These are phyloP conservation scores for Macroglossus sobrinus DNA, from an alignment of 2,113 vertebrate genomes.

Conservation along the genomic window DNA sequence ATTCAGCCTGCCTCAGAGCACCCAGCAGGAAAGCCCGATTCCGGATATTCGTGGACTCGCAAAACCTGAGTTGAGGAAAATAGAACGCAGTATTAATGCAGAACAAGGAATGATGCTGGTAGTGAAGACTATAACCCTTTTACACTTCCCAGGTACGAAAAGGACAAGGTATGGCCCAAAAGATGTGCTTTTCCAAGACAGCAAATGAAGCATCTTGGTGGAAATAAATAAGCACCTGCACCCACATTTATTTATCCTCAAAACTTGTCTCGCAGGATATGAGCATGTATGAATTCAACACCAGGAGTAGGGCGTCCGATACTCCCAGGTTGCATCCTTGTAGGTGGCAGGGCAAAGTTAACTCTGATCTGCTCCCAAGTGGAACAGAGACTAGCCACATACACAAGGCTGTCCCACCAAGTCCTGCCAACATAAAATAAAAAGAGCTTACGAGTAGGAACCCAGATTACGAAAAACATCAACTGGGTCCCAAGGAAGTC, in stretches of 20 bases:
- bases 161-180: slow-evolving; percentile 13
- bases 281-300: neutral
- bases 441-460: neutral
- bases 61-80: slow-evolving; percentile 63
- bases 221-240: neutral
- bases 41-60: slow-evolving; percentile 4
- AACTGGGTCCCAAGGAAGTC: neutral
- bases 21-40: slow-evolving; percentile 43
- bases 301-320: neutral
- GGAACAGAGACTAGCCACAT: neutral
- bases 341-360: slow-evolving; percentile 1
- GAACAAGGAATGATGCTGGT: neutral
- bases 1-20: slow-evolving; percentile 38
- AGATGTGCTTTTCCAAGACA: neutral
- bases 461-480: neutral
- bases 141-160: neutral
- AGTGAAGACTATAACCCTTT: neutral
- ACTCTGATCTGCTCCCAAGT: neutral
- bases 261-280: neutral
- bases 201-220: neutral
- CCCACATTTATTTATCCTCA: neutral
- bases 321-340: neutral
- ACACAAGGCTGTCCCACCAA: neutral
- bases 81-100: slow-evolving; percentile 33
- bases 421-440: neutral